Base-by-base conservation (phyloP, 2,113 vertebrate species). In the Anhinga rufa region DNA sequence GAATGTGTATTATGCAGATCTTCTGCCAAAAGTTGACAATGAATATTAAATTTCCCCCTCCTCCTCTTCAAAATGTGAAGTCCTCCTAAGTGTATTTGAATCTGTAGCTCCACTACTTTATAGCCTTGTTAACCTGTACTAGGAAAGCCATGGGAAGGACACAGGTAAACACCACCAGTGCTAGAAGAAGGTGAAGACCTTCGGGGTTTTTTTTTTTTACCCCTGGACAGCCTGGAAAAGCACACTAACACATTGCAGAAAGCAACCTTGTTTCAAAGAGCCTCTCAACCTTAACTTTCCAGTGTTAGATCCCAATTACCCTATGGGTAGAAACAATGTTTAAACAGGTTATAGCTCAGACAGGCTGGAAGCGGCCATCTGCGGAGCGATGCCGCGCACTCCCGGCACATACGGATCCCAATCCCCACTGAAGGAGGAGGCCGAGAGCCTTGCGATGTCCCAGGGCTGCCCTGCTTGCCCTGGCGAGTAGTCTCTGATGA, bases 351-450 rank as follows among this genome's bases (percentile, higher is more conserved):
- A 10, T 6, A 42, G 61, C 26, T 69, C 6, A 42, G 54, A 32
- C 2, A 4, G 31, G 36, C 29, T 58, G 92, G 75, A 25, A 69
- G 49, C n/a, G 38, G 55, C 55, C 85, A 40, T 5, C 36, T 22
- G 49, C 2, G 0, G 29, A 28, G 70, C 6, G 4, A 38, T 2
- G 66, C 52, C 3, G 48, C 2, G 5, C 1, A 0, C 54, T 55
- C 57, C 32, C 57, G 8, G 42, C 51, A 28, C 60, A 7, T 6
- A 2, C 60, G 4, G 14, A 29, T 20, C 21, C 2, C 64, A 13
- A 21, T 9, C 34, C 24, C 31, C 34, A 7, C 7, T 2, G 12
- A 7, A n/a, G n/a, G n/a, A 64, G 52, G 25, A 49, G 40, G 40
- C 40, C 4, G 3, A 12, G 15, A 48, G 46, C 4, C 58, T 15